phyloP scores from a whole-genome alignment of 2,113 vertebrate species.

The Oryzias woworae region DNA sequence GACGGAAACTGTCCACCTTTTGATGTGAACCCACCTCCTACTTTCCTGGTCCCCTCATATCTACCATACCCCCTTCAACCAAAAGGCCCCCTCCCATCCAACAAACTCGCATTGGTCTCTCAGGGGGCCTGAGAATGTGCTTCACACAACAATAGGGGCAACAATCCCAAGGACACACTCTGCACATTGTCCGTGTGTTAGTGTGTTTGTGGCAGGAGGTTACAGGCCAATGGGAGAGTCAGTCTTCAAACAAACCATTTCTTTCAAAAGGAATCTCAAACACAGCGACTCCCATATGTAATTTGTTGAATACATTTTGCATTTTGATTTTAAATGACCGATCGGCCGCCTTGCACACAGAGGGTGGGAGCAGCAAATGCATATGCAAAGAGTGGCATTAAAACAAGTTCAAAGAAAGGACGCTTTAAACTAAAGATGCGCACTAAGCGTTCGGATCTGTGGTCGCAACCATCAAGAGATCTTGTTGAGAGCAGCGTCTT shows the following conservation, averaged over 20 bases:
- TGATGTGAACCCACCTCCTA: conserved; percentile 68
- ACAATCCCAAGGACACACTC: conserved; percentile 46
- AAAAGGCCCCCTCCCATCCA: conserved; percentile 1
- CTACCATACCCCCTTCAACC: conserved; percentile 46
- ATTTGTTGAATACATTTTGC: conserved; percentile 62
- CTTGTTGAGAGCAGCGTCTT: conserved; percentile 16
- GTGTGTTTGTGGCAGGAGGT: background rate
- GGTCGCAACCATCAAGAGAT: conserved; percentile 29
- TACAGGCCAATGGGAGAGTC: conserved; percentile 9
- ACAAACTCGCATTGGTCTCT: conserved; percentile 32
- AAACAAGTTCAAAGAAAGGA: conserved; percentile 61
- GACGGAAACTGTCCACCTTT: conserved; percentile 61
- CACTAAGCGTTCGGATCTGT: background rate
- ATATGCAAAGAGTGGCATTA: conserved; percentile 58
- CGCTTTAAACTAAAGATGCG: conserved; percentile 25
- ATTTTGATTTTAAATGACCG: conserved; percentile 60
- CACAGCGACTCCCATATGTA: conserved; percentile 32
- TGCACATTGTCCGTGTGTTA: conserved; percentile 17
- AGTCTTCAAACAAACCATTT: conserved; percentile 55
- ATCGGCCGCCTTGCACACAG: conserved; percentile 27
- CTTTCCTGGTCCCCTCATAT: conserved; percentile 43
- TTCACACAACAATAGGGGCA: conserved; percentile 53
- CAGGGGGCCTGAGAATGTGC: conserved; percentile 62
- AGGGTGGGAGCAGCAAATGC: conserved; percentile 27
- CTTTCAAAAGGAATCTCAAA: conserved; percentile 59